These are phyloP conservation scores for Cerastis rubricosa DNA, from an alignment of 2,888 invertebrate genomes.

Conservation along the genomic window DNA sequence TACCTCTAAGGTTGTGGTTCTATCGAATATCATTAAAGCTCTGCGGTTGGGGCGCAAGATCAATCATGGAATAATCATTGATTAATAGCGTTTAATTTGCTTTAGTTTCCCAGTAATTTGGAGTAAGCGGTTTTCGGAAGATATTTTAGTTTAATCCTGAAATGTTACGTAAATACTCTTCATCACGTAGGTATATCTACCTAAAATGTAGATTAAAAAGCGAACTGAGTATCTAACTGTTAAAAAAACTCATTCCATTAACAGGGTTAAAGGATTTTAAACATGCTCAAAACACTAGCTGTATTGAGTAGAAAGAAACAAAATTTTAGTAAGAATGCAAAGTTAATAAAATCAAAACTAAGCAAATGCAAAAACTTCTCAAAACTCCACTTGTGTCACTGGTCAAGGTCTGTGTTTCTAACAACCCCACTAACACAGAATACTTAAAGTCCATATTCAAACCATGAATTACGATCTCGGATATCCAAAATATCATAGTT, in stretches of 20 bases:
- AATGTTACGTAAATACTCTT: constrained; percentile 3
- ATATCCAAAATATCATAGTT: constrained; percentile 53
- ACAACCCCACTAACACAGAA: background rate
- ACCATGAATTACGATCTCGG: constrained; percentile 30
- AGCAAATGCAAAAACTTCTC: background rate
- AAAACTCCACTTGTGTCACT: background rate
- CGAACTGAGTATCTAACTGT: background rate
- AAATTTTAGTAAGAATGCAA: background rate
- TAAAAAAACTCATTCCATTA: background rate
- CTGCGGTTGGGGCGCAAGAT: constrained; percentile 31
- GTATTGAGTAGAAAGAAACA: background rate
- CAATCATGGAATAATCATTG: constrained; percentile 46
- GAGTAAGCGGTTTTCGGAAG: background rate
- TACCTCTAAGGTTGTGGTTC: constrained; percentile 58
- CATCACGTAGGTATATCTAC: background rate
- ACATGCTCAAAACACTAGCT: background rate
- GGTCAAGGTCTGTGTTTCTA: background rate
- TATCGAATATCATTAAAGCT: constrained; percentile 47
- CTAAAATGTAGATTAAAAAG: background rate
- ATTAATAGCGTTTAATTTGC: constrained; percentile 23
- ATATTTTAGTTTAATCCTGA: background rate
- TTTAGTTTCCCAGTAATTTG: constrained; percentile 10
- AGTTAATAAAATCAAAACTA: background rate
- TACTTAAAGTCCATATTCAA: background rate
- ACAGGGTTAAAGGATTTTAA: background rate